Conservation (phyloP, 2,888 invertebrate genomes). For the Acleris holmiana region DNA sequence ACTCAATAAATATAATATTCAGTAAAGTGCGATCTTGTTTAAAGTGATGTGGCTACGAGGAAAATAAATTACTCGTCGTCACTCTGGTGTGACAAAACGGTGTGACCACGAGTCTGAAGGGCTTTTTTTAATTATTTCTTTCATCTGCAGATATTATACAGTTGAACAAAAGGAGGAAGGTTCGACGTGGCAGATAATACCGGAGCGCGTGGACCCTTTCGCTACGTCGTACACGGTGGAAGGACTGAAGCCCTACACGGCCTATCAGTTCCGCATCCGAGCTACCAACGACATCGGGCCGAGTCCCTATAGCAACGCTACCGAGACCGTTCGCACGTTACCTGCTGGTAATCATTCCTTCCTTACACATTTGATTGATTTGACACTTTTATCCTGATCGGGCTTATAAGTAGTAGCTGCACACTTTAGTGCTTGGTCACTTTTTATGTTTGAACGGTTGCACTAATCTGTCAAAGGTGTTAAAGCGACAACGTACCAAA, state of each 20-base stretch:
- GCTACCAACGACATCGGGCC: constrained; percentile 98
- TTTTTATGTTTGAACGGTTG: too few species aligned
- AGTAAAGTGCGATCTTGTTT: too few species aligned
- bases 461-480: too few species aligned
- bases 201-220: constrained; percentile 94
- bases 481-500: too few species aligned
- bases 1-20: too few species aligned
- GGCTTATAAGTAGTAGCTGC: too few species aligned
- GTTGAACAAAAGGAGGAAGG: constrained; percentile 95
- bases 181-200: constrained; percentile 93
- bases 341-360: constrained; percentile 87
- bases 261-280: constrained; percentile 96
- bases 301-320: constrained; percentile 95
- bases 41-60: too few species aligned
- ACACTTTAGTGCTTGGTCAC: too few species aligned
- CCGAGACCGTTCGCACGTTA: constrained; percentile 93
- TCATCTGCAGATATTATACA: constrained; percentile 91
- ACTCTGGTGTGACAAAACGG: too few species aligned
- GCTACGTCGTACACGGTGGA: constrained; percentile 94
- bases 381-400: background rate
- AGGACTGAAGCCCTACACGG: constrained; percentile 93
- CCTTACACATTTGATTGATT: background rate
- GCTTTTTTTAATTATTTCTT: background rate
- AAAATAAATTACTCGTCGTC: too few species aligned
- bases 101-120: too few species aligned